Evolutionary conservation across 2,113 vertebrate species (phyloP), one percentile per base, ranked within the genome.

Genomic region (Nerophis lumbriciformis): DNA sequence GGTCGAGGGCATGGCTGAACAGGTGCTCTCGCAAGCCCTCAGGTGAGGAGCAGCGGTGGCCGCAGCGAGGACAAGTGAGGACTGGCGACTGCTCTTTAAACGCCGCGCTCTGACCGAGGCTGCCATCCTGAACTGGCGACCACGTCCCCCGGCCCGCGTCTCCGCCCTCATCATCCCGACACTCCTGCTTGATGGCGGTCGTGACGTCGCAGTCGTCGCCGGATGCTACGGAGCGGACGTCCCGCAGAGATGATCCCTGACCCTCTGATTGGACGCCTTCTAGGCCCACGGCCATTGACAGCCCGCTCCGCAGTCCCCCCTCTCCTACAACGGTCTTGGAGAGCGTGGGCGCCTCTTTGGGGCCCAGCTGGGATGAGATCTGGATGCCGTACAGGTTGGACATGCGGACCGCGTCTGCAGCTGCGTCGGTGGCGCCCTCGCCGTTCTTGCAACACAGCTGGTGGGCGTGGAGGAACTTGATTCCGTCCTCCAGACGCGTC

Each of bases 301-400:
- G 87, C 76, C 91, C 90, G 0, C 79, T 85, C 37, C 88, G 90
- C 1, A 89, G 79, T 16, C 80, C 52, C 0, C 75, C 84, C 5
- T 91, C 90, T 0, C 10, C 61, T 0, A 68, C 77, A 68, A n/a
- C 72, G 68, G 65, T 90, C 90, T 85, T 94, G 88, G 0, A 76
- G 48, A 61, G 88, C 1, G 63, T 83, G 1, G 72, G 8, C 0
- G 78, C 80, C 8, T 93, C 92, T 73, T 94, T 95, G 0, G 66
- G 76, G 9, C 91, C 78, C 67, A 94, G 93, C 74, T 96, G 95
- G 0, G 94, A 86, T 0, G 96, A 98, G 83, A 99, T 99, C 90
- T 99, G 96, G 76, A 99, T 99, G 47, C 95, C 96, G 0, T 99
- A 99, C 42, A 98, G 65, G 86, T 99, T 99, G 66, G 96, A 98